Conservation (phyloP, 1,140 invertebrate genomes). For the Eupeodes corollae region DNA sequence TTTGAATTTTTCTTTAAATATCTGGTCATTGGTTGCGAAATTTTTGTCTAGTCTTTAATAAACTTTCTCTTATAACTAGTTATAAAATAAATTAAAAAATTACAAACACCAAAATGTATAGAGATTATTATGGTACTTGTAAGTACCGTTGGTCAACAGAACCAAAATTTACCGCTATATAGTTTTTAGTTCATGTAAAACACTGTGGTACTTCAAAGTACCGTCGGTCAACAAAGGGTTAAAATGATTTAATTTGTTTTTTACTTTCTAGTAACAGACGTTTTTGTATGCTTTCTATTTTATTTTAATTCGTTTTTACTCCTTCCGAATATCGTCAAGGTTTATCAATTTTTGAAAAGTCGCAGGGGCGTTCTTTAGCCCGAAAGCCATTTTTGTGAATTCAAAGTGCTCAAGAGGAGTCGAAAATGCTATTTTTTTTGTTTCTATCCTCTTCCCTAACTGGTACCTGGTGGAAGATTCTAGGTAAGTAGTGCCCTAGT, state of each 20-base stretch:
- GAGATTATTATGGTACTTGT: too few species aligned
- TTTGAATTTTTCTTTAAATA: conserved; percentile 21
- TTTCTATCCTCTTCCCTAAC: neutral
- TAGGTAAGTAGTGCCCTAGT: conserved; percentile 8
- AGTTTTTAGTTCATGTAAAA: too few species aligned
- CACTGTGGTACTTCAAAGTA: too few species aligned
- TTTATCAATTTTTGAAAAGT: conserved; percentile 39
- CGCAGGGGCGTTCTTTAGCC: conserved; percentile 31
- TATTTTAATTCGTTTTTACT: conserved; percentile 13
- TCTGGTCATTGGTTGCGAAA: neutral
- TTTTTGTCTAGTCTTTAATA: conserved; percentile 13
- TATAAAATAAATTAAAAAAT: too few species aligned
- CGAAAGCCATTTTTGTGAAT: conserved; percentile 29
- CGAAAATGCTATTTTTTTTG: conserved; percentile 10
- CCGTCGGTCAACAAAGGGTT: too few species aligned
- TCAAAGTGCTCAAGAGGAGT: conserved; percentile 4
- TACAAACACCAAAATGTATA: too few species aligned
- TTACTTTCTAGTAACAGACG: conserved; percentile 11
- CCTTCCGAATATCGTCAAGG: conserved; percentile 31
- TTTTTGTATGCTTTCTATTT: conserved; percentile 12
- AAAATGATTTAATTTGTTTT: conserved; percentile 15
- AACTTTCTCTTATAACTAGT: conserved; percentile 25
- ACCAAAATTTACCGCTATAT: too few species aligned
- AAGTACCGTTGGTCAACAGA: too few species aligned
- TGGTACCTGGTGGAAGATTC: conserved; percentile 33